Evolutionary conservation across 2,113 vertebrate species (phyloP).

Genomic region (Ctenodactylus gundi): DNA sequence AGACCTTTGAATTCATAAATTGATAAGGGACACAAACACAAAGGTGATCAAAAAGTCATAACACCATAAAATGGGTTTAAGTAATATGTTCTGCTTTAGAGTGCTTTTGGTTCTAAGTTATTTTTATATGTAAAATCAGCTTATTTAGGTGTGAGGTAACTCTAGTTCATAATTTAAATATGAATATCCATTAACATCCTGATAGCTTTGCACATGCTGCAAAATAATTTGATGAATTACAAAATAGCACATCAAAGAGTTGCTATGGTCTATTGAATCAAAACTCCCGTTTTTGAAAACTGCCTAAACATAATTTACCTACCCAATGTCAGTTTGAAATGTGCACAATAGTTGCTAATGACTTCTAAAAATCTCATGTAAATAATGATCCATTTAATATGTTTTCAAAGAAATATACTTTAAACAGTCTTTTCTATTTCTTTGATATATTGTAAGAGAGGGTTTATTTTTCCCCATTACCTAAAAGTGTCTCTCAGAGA

Average conservation of each 20-base stretch:
- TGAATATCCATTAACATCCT: constrained; percentile 27
- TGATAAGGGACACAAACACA: not conserved
- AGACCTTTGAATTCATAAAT: not conserved
- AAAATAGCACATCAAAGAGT: constrained; percentile 48
- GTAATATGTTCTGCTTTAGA: not conserved
- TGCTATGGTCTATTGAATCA: constrained; percentile 35
- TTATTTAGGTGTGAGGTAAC: not conserved
- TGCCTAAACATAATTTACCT: constrained; percentile 54
- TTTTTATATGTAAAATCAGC: constrained; percentile 46
- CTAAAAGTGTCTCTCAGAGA: constrained; percentile 45
- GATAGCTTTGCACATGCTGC: not conserved
- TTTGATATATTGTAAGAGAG: constrained; percentile 23
- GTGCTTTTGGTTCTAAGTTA: not conserved
- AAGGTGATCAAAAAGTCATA: constrained; percentile 5
- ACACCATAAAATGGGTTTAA: not conserved
- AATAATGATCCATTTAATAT: constrained; percentile 64
- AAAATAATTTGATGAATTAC: constrained; percentile 68
- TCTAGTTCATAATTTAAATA: constrained; percentile 58
- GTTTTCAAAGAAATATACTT: constrained; percentile 52
- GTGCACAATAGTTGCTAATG: constrained; percentile 1
- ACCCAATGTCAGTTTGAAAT: constrained; percentile 25
- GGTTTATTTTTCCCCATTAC: not conserved
- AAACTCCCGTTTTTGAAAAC: constrained; percentile 51
- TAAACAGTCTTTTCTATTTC: constrained; percentile 34
- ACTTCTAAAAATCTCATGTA: constrained; percentile 55